phyloP scores from a whole-genome alignment of 2,113 vertebrate species.

The Ahaetulla prasina region DNA sequence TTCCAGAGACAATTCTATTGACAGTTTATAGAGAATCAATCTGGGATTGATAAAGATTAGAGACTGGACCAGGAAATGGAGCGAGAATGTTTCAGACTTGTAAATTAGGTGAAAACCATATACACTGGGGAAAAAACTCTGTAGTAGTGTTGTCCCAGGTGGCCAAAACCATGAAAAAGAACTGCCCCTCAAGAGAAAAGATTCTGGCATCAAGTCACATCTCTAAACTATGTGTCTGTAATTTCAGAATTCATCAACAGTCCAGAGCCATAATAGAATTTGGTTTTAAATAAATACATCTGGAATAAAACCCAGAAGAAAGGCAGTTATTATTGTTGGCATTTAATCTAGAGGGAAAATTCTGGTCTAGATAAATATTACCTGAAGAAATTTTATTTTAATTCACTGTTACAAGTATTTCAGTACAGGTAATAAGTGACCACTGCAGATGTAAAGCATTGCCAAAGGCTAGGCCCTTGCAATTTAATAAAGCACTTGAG shows the following conservation, averaged over 20 bases:
- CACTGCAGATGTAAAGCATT: conserved; percentile 20
- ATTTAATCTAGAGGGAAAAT: conserved; percentile 39
- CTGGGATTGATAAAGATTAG: background rate
- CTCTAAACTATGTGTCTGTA: conserved; percentile 9
- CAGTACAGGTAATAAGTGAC: conserved; percentile 30
- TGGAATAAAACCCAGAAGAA: conserved; percentile 39
- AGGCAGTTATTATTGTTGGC: conserved; percentile 30
- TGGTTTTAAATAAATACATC: conserved; percentile 42
- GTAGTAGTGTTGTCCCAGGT: background rate
- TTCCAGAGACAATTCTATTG: background rate
- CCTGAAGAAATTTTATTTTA: conserved; percentile 19
- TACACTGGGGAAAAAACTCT: background rate
- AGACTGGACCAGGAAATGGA: background rate
- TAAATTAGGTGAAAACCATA: background rate
- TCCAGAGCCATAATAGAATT: conserved; percentile 26
- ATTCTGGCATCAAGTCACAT: conserved; percentile 5
- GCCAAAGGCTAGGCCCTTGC: conserved; percentile 25
- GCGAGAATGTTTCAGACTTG: background rate
- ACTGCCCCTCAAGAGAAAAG: background rate
- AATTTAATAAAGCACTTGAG: conserved; percentile 30
- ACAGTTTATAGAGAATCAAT: background rate
- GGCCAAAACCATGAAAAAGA: background rate
- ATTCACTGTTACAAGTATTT: conserved; percentile 28
- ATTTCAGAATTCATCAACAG: conserved; percentile 38
- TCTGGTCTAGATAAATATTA: conserved; percentile 24